phyloP scores from a whole-genome alignment of 2,888 invertebrate genomes.

The Drepana falcataria region DNA sequence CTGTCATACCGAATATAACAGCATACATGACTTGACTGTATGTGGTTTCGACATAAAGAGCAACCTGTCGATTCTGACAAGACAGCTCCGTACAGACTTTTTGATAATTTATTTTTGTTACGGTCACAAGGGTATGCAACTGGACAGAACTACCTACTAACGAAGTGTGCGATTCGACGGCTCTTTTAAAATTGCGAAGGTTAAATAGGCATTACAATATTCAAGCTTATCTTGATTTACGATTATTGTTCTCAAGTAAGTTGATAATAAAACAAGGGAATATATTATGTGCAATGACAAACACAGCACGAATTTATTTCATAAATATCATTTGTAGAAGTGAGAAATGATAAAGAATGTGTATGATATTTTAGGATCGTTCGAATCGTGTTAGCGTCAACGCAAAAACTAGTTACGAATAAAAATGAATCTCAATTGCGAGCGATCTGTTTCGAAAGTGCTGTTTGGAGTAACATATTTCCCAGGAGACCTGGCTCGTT shows the following conservation, averaged over 20 bases:
- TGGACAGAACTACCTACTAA: constrained; percentile 6
- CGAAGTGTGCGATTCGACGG: constrained; percentile 6
- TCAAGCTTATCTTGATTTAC: constrained; percentile 3
- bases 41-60: constrained; percentile 15
- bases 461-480: constrained; percentile 20
- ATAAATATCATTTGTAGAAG: constrained; percentile 1
- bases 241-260: constrained; percentile 2
- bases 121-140: constrained; percentile 4
- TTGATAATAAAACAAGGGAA: constrained; percentile 3
- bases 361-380: constrained; percentile 10
- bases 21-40: constrained; percentile 11
- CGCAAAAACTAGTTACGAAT: constrained; percentile 1
- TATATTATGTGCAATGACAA: constrained; percentile 3
- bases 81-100: constrained; percentile 20
- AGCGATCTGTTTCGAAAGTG: constrained; percentile 1
- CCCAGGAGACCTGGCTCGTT: constrained; percentile 28
- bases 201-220: constrained; percentile 1
- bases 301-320: neutral
- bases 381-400: constrained; percentile 1
- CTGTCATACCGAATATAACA: constrained; percentile 14
- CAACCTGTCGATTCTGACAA: constrained; percentile 27
- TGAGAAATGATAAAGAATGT: constrained; percentile 6
- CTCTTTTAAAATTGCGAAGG: constrained; percentile 1
- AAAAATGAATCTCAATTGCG: neutral
- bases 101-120: constrained; percentile 25